Base-by-base conservation (phyloP, 2,797 vertebrate genomes). In the Hippoglossus hippoglossus region DNA sequence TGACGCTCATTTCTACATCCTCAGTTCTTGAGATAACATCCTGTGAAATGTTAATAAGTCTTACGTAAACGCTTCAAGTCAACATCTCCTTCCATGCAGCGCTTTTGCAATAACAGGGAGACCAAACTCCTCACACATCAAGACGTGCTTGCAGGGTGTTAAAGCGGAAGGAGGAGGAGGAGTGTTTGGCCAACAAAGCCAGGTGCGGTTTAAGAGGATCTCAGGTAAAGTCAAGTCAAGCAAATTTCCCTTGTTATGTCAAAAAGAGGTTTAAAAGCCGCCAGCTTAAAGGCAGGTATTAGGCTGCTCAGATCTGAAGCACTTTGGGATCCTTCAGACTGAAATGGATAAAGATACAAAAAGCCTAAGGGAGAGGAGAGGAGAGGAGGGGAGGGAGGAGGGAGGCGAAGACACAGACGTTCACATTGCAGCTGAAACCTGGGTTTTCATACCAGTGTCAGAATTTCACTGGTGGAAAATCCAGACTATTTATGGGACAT, bases 301-400 rank as follows among this genome's bases (percentile, higher is more conserved):
- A 90, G 80, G 60, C 80, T 73, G 82, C 86, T 87, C 82, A 88
- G 88, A 92, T 84, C 73, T 90, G 90, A 95, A 94, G 94, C 89
- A 94, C 95, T 95, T 90, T 86, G 89, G 92, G 93, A 94, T 92
- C 93, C 92, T 90, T 86, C 88, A 91, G 86, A 73, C 82, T 88
- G 84, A 95, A 94, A 96, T 93, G 95, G 95, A 92, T 91, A 89
- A 87, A 83, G 89, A 89, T 67, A 87, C 82, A 91, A 85, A 91
- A 82, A 85, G 86, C 63, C 19, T 46, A 9, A 65, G 75, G 91
- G 53, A 12, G 63, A 74, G 91, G 50, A 3, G 77, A 59, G 75
- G 55, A 64, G 49, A 21, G 21, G 7, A 16, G 65, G 22, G 25
- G 60, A 10, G 24, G 90, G 94, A 89, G 78, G 66, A 71, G 54